Percentiles rank a stretch among this genome's conserved stretches.
phyloP scores from a whole-genome alignment of 2,888 invertebrate species.

The Gisinianus flammeolus region DNA sequence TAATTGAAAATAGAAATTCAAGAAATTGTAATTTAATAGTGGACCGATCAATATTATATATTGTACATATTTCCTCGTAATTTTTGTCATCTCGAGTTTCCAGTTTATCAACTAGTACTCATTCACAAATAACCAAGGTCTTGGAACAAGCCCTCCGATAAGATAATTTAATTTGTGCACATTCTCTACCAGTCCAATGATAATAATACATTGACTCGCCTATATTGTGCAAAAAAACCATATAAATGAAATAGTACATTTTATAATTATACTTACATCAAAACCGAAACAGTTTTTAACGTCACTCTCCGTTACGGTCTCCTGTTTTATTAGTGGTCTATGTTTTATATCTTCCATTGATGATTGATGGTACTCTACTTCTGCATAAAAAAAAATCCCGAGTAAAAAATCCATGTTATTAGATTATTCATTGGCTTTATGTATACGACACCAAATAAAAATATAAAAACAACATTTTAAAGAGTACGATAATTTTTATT shows the following conservation, averaged over 20 bases:
- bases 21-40: constrained; percentile 20
- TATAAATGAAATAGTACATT: too few species aligned
- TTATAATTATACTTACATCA: constrained; percentile 71
- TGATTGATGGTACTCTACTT: constrained; percentile 61
- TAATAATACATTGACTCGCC: constrained; percentile 17
- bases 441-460: too few species aligned
- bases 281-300: constrained; percentile 84
- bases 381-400: constrained; percentile 29
- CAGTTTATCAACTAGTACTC: constrained; percentile 19
- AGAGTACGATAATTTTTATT: too few species aligned
- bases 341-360: constrained; percentile 48
- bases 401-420: too few species aligned
- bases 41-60: background rate
- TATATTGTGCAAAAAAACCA: constrained; percentile 25
- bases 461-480: too few species aligned
- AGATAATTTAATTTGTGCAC: constrained; percentile 30
- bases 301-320: constrained; percentile 67
- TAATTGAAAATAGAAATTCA: constrained; percentile 32
- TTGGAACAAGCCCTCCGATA: constrained; percentile 32
- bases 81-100: constrained; percentile 22
- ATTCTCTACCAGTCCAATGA: constrained; percentile 36
- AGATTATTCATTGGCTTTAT: too few species aligned
- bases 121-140: constrained; percentile 5
- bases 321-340: constrained; percentile 62
- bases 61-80: background rate